Base-by-base conservation (phyloP, 2,888 invertebrate genomes). In the Serrognathus titanus region DNA sequence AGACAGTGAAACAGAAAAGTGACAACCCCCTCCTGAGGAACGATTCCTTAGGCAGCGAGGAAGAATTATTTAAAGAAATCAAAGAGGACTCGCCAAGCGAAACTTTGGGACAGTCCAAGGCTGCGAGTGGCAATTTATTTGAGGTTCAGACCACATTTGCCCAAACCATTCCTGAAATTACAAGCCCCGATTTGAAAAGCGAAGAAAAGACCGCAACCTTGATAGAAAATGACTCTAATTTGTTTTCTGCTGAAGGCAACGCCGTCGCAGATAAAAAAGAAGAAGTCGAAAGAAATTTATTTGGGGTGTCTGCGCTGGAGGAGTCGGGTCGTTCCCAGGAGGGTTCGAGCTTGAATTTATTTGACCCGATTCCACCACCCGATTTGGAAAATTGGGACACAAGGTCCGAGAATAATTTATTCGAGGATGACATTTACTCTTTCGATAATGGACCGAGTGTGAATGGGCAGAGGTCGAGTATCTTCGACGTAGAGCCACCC, bases 401-500 rank as follows among this genome's bases (percentile, higher is more conserved):
- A 3, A 69, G 66, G 61, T 73, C 74, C 0, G 74, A 73, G 52
- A 67, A 67, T 51, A 66, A 69, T 47, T 48, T 63, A 20, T 64
- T 67, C 13, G 63, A 66, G 16, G 67, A 69, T 45, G 65, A 67
- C 13, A 48, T 54, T 10, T 51, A 41, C 13, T 48, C 59, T 40
- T 66, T 64, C 53, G 63, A 65, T 51, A 60, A 62, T 43, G 50
- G 40, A 4, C 48, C 53, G 43, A 46, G 46, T 12, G 53, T 62
- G 48, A 41, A 57, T 38, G 41, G 50, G 36, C 49, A 60, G 10
- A 57, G 59, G 40, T 67, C 64, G 1, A 68, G 65, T 54, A 56
- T 75, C 37, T 75, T 74, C 50, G 73, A 75, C 61, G 67, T 66
- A 24, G 72, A 72, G 53, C 73, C 75, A 20, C 74, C 74, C 1